Conservation (phyloP, 2,888 invertebrate species). For the Tricholauxania praeusta region DNA sequence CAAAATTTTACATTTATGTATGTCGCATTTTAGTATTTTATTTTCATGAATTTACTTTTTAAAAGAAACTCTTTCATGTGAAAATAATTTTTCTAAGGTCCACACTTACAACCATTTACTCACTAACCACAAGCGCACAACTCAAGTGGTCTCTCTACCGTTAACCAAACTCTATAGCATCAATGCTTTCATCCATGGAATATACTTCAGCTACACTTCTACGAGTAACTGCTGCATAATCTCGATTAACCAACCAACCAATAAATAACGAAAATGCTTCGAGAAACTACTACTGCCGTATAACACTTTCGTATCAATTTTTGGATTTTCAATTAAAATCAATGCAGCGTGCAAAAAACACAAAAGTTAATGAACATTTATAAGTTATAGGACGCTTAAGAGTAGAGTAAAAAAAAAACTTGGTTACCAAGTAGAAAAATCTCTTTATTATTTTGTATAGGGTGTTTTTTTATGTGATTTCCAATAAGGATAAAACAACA, state of each 20-base stretch:
- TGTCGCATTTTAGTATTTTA: no score
- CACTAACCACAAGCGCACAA: neutral
- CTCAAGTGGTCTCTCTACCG: conserved; percentile 10
- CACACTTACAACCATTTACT: neutral
- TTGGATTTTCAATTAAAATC: conserved; percentile 64
- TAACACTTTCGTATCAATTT: conserved; percentile 62
- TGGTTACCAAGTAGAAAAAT: no score
- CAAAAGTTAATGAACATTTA: conserved; percentile 56
- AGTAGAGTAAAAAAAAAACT: no score
- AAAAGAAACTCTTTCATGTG: no score
- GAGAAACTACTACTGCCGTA: neutral
- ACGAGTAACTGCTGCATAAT: neutral
- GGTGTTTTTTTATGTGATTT: no score
- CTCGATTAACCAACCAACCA: conserved; percentile 11
- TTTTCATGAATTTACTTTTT: no score
- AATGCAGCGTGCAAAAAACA: conserved; percentile 44
- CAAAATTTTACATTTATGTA: no score
- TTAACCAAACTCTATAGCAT: conserved; percentile 30
- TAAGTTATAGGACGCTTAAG: conserved; percentile 16
- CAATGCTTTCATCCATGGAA: conserved; percentile 12
- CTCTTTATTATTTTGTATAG: no score
- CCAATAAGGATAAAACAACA: no score
- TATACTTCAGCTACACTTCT: neutral
- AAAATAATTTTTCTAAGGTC: no score
- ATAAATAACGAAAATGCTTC: conserved; percentile 17